These are phyloP conservation scores for Hesperophylax magnus DNA, from an alignment of 1,140 invertebrate species.

Conservation along the genomic window DNA sequence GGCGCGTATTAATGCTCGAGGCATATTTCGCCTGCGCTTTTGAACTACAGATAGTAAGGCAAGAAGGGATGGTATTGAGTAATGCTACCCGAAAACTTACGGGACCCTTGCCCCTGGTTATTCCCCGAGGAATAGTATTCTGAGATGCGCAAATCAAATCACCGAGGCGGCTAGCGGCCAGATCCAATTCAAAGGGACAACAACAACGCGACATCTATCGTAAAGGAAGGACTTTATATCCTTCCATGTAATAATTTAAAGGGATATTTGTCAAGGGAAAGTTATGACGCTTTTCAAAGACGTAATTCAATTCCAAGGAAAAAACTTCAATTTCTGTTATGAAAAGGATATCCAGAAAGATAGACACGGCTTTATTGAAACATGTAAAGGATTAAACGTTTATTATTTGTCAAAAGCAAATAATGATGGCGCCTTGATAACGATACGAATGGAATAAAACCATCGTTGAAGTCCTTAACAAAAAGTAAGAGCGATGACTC, in stretches of 20 bases:
- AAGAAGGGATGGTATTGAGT: not conserved
- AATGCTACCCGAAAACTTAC: constrained; percentile 20
- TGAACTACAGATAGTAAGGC: not conserved
- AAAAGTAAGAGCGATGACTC: no score
- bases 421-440: no score
- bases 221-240: not conserved
- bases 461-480: no score
- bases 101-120: not conserved
- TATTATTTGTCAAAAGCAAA: no score
- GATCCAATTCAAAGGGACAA: constrained; percentile 27
- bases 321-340: constrained; percentile 4
- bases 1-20: no score
- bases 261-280: constrained; percentile 14
- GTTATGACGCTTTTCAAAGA: constrained; percentile 13
- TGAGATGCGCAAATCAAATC: constrained; percentile 37
- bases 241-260: constrained; percentile 1
- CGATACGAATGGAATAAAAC: no score
- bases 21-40: no score
- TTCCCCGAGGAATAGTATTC: constrained; percentile 24
- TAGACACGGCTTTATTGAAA: not conserved
- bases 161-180: constrained; percentile 16
- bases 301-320: not conserved
- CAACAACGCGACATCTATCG: constrained; percentile 17
- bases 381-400: no score
- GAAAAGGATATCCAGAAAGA: not conserved